These are phyloP conservation scores for Neoascia interrupta DNA, from an alignment of 2,888 invertebrate genomes.

Conservation along the genomic window DNA sequence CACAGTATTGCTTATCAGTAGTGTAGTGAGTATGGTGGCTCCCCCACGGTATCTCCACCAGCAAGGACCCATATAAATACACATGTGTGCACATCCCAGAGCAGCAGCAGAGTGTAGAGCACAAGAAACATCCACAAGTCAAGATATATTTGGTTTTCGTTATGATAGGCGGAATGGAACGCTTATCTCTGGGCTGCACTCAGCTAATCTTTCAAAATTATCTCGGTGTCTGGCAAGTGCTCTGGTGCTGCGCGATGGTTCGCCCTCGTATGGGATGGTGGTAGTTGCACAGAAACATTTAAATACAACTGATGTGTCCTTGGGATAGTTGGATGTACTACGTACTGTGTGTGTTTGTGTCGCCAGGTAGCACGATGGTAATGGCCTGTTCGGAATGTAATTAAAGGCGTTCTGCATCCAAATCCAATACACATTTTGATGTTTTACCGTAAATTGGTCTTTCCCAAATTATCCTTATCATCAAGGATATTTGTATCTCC, in stretches of 20 bases:
- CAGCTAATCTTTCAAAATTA: slow-evolving; percentile 74
- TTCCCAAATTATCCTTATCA: slow-evolving; percentile 10
- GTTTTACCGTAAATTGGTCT: slow-evolving; percentile 24
- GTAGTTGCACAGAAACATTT: slow-evolving; percentile 1
- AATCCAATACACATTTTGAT: slow-evolving; percentile 23
- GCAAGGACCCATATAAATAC: background rate
- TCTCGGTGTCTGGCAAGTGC: slow-evolving; percentile 73
- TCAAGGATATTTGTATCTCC: slow-evolving; percentile 22
- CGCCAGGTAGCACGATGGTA: slow-evolving; percentile 62
- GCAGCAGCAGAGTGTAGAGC: slow-evolving; percentile 15
- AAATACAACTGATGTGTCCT: slow-evolving; percentile 54
- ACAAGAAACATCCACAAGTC: slow-evolving; percentile 70
- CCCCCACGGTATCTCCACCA: slow-evolving; percentile 4
- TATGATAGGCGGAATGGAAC: slow-evolving; percentile 73
- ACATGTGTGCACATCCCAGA: slow-evolving; percentile 11
- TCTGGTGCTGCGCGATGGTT: slow-evolving; percentile 66
- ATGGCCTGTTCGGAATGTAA: slow-evolving; percentile 45
- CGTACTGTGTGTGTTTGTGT: no score
- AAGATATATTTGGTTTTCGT: slow-evolving; percentile 71
- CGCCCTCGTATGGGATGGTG: no score
- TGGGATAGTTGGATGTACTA: no score
- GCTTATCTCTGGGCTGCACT: slow-evolving; percentile 73
- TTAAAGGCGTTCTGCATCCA: slow-evolving; percentile 34
- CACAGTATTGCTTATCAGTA: slow-evolving; percentile 42
- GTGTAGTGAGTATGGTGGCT: no score